These are phyloP conservation scores for Rhimphoctona megacephalus DNA, from an alignment of 2,888 invertebrate genomes.

Conservation along the genomic window DNA sequence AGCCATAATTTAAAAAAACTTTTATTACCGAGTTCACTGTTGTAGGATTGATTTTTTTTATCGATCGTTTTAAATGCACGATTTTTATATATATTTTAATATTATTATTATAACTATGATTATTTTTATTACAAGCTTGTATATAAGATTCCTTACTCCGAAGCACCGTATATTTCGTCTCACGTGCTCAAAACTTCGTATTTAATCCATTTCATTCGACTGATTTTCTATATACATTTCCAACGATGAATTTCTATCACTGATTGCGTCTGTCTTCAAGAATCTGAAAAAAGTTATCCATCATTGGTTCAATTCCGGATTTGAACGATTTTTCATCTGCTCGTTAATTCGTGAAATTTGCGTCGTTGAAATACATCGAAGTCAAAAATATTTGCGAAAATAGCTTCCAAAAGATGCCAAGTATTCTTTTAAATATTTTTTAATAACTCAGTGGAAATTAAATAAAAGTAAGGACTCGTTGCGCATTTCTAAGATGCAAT, in stretches of 20 bases:
- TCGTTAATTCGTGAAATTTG: not conserved
- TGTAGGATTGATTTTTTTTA: conserved; percentile 30
- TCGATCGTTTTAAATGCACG: not conserved
- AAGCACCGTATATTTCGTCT: not conserved
- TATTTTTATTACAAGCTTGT: not conserved
- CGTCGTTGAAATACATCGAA: not conserved
- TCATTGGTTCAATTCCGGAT: not conserved
- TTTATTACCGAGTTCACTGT: conserved; percentile 50
- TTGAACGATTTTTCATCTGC: not conserved
- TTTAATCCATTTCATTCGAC: conserved; percentile 13
- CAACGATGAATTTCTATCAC: conserved; percentile 16
- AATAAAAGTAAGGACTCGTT: too few species aligned
- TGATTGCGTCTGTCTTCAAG: conserved; percentile 62
- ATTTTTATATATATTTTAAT: not conserved
- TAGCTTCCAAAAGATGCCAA: too few species aligned
- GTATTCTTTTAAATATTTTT: too few species aligned
- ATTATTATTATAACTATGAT: not conserved
- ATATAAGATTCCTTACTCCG: not conserved
- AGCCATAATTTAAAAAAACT: conserved; percentile 47
- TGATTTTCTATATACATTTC: conserved; percentile 40
- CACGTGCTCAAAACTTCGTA: not conserved
- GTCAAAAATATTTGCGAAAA: not conserved
- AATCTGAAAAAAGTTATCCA: conserved; percentile 58
- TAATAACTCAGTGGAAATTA: too few species aligned
- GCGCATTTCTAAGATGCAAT: not conserved